Base-by-base conservation (phyloP, 2,888 invertebrate species). In the Incurvaria masculella region DNA sequence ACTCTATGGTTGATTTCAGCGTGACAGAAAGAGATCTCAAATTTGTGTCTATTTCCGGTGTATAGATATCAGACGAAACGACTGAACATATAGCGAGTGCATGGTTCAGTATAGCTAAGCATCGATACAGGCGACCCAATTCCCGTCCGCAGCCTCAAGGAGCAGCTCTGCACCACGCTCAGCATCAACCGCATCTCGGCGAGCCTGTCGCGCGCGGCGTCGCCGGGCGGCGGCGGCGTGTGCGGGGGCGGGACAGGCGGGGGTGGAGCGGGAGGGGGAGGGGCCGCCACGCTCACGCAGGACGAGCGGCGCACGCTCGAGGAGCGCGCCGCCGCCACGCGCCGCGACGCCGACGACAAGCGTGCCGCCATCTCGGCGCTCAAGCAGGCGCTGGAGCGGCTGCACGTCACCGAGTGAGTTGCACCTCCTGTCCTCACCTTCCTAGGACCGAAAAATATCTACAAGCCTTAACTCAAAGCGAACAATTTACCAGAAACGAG, bases 351-450 rank as follows among this genome's bases (percentile, higher is more conserved):
- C 49, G 92, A 94, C 53, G 83, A 87, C 54, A 88, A 92, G 61
- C 81, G 86, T 56, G 80, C 85, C 54, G 86, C 89, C 52, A 91
- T 94, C 59, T 89, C 89, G 63, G 91, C 92, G 60, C 79, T 93
- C 26, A 87, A 91, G 63, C 80, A 88, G 54, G 85, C 91, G 1
- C 78, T 94, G 19, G 91, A 93, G 58, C 84, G 89, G 58, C 82
- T 93, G 11, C 92, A 93, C 62, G 91, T 92, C 42, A 91, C 92
- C 21, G 94, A 93, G 93, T 94, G 70, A 86, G 89, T 78, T 16
- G 19, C 18, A 45, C 3, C n/a, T n/a, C n/a, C n/a, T n/a, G n/a
- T n/a, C n/a, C n/a, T n/a, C n/a, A n/a, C n/a, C n/a, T n/a, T n/a
- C n/a, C n/a, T n/a, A n/a, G n/a, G n/a, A n/a, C n/a, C n/a, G n/a